A percentile compares a stretch with the other conserved stretches of the same genome.
phyloP scores from a whole-genome alignment of 2,113 vertebrate species.

The Chionodraco myersi region DNA sequence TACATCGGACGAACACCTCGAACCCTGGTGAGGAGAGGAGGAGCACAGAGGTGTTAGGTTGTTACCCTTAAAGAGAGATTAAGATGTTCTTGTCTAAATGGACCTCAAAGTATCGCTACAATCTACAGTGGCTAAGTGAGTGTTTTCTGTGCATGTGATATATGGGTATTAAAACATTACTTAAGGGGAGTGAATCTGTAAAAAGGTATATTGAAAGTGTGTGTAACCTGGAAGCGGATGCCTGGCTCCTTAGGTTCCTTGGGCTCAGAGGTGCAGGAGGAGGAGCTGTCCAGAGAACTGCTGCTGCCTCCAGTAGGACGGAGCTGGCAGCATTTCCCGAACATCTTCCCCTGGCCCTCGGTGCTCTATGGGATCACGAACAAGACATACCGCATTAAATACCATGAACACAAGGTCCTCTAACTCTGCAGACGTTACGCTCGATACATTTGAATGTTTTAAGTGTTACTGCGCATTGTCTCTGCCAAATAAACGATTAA shows the following conservation, averaged over 20 bases:
- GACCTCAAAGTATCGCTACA: not conserved
- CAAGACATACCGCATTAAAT: not conserved
- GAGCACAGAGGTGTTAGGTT: not conserved
- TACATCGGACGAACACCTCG: constrained; percentile 93
- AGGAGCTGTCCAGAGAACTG: constrained; percentile 94
- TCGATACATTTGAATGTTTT: too few species aligned
- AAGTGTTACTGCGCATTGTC: too few species aligned
- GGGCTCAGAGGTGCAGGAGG: constrained; percentile 90
- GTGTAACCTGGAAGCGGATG: constrained; percentile 90
- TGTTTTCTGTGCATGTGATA: not conserved
- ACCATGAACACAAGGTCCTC: not conserved
- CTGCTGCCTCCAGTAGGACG: constrained; percentile 94
- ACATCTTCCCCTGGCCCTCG: constrained; percentile 91
- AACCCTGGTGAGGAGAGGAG: constrained; percentile 79
- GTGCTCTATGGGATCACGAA: constrained; percentile 82
- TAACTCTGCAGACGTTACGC: not conserved
- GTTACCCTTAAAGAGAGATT: not conserved
- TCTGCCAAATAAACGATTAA: too few species aligned
- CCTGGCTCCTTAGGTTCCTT: constrained; percentile 88
- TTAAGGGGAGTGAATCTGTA: not conserved
- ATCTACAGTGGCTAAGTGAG: not conserved
- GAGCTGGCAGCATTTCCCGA: constrained; percentile 94
- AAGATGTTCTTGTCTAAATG: not conserved
- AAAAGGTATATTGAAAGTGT: not conserved
- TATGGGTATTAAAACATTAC: not conserved